phyloP scores from a whole-genome alignment of 2,797 vertebrate species.

The Sorex maritimensis region DNA sequence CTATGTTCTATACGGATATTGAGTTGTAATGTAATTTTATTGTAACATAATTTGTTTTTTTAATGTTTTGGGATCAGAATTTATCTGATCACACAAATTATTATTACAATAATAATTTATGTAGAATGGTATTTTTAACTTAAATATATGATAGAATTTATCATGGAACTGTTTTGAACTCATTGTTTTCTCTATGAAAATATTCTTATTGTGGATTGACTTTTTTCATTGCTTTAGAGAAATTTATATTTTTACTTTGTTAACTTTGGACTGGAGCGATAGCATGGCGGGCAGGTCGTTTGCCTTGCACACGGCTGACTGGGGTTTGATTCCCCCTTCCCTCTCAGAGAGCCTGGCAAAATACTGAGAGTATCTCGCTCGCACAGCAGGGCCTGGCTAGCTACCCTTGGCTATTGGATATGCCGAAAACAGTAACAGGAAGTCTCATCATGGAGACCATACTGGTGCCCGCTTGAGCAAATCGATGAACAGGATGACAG shows the following conservation, averaged over 20 bases:
- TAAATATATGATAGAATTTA: not conserved
- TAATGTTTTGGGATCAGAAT: not conserved
- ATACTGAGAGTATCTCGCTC: too few species aligned
- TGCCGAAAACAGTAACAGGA: too few species aligned
- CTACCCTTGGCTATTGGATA: too few species aligned
- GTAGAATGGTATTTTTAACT: not conserved
- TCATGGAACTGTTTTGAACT: too few species aligned
- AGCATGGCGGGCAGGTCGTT: too few species aligned
- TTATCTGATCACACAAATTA: not conserved
- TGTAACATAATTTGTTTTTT: not conserved
- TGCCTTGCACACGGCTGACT: too few species aligned
- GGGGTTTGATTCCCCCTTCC: too few species aligned
- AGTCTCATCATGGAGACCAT: too few species aligned
- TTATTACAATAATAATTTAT: not conserved
- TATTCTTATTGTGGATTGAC: slow-evolving; percentile 45
- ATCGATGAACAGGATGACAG: too few species aligned
- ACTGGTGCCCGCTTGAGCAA: too few species aligned
- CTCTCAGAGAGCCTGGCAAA: too few species aligned
- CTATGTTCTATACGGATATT: not conserved
- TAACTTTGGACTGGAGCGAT: not conserved
- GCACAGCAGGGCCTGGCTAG: too few species aligned
- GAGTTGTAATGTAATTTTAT: not conserved
- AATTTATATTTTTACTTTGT: not conserved
- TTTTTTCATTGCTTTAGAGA: slow-evolving; percentile 31
- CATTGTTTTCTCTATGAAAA: not conserved